Percentiles rank a stretch among this genome's conserved stretches.
These are phyloP conservation scores for Callosobruchus maculatus DNA, from an alignment of 2,888 invertebrate species.

Conservation along the genomic window DNA sequence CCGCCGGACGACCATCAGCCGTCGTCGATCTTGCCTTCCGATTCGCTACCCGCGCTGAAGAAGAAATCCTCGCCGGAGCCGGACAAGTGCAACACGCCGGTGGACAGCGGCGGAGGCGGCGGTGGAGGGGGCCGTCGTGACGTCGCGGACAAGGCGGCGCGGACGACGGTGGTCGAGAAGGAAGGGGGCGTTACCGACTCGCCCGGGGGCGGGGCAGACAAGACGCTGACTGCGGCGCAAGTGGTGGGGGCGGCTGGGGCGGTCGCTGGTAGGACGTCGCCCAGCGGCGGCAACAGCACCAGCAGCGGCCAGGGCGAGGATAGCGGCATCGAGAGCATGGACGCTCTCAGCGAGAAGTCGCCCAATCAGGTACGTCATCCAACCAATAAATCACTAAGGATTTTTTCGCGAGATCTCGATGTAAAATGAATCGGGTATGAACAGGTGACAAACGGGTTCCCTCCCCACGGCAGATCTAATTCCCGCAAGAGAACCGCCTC, in stretches of 20 bases:
- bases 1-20: constrained; percentile 2
- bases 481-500: no score
- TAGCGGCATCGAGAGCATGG: constrained; percentile 91
- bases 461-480: no score
- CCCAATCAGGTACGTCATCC: constrained; percentile 25
- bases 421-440: no score
- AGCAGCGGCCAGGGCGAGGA: constrained; percentile 69
- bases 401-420: no score
- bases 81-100: constrained; percentile 38
- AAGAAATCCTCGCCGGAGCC: constrained; percentile 45
- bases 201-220: background rate
- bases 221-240: background rate
- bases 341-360: constrained; percentile 84
- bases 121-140: background rate
- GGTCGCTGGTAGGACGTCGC: background rate
- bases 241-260: background rate
- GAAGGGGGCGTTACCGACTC: background rate
- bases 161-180: background rate
- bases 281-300: constrained; percentile 29
- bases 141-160: background rate
- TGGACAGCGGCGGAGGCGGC: constrained; percentile 2
- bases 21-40: background rate
- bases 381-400: no score
- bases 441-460: no score
- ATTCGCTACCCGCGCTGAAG: constrained; percentile 26